A percentile compares a stretch with the other conserved stretches of the same genome.
phyloP scores from a whole-genome alignment of 2,113 vertebrate genomes.

The Apeltes quadracus region DNA sequence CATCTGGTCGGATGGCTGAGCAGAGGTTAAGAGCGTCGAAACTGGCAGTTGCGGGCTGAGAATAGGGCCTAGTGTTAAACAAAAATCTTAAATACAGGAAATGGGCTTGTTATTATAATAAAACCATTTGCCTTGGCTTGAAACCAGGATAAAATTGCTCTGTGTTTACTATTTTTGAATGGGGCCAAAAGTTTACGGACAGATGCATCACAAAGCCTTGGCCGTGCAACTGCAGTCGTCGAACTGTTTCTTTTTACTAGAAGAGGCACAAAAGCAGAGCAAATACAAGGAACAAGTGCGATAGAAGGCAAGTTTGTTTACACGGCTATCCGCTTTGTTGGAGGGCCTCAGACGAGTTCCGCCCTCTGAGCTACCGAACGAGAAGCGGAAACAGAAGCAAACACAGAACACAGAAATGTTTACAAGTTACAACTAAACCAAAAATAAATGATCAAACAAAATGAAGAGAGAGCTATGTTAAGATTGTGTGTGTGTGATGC shows the following conservation, averaged over 20 bases:
- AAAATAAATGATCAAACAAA: constrained; percentile 13
- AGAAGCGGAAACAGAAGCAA: constrained; percentile 39
- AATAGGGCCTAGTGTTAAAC: constrained; percentile 87
- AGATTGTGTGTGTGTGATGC: too few relatives aligned
- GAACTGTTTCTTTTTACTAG: constrained; percentile 75
- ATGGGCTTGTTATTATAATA: constrained; percentile 88
- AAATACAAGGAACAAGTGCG: constrained; percentile 69
- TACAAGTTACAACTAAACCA: constrained; percentile 26
- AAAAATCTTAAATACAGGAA: constrained; percentile 94
- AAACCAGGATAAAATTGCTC: constrained; percentile 83
- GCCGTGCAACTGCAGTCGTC: constrained; percentile 47
- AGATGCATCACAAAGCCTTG: constrained; percentile 67
- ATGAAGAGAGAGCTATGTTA: too few relatives aligned
- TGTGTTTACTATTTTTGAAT: constrained; percentile 85
- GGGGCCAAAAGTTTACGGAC: constrained; percentile 71
- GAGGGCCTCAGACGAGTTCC: constrained; percentile 67
- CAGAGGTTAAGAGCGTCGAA: constrained; percentile 89
- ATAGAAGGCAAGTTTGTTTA: constrained; percentile 71
- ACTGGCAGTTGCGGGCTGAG: constrained; percentile 83
- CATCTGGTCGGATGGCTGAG: constrained; percentile 89
- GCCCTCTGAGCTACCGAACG: constrained; percentile 63
- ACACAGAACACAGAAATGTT: constrained; percentile 27
- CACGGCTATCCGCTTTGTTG: constrained; percentile 73
- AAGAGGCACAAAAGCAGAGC: constrained; percentile 66
- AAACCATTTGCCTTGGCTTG: constrained; percentile 90